phyloP scores from a whole-genome alignment of 1,140 invertebrate species.

The Parasteatoda tepidariorum region DNA sequence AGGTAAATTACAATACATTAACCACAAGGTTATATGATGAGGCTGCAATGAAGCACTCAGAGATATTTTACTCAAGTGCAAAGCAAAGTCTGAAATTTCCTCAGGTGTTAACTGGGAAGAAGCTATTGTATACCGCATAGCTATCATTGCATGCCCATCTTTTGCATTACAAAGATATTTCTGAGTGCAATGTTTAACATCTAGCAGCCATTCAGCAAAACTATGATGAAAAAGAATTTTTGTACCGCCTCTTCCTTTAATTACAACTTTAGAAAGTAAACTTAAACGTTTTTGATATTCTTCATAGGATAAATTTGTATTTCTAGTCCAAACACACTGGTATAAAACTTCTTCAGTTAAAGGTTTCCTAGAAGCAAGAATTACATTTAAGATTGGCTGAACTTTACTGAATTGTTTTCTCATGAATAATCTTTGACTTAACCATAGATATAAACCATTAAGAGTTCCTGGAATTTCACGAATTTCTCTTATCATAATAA shows the following conservation, averaged over 20 bases:
- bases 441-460: slow-evolving; percentile 94
- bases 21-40: slow-evolving; percentile 69
- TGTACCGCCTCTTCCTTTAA: slow-evolving; percentile 73
- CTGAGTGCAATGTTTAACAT: slow-evolving; percentile 96
- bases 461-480: slow-evolving; percentile 93
- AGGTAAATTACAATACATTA: slow-evolving; percentile 70
- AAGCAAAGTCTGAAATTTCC: slow-evolving; percentile 73
- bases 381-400: slow-evolving; percentile 83
- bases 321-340: slow-evolving; percentile 83
- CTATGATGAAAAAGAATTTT: slow-evolving; percentile 88
- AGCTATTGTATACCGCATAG: slow-evolving; percentile 78
- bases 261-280: slow-evolving; percentile 80
- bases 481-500: slow-evolving; percentile 86
- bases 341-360: slow-evolving; percentile 83
- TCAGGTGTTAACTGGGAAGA: slow-evolving; percentile 71
- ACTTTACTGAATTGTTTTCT: slow-evolving; percentile 90
- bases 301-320: slow-evolving; percentile 81
- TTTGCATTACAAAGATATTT: slow-evolving; percentile 89
- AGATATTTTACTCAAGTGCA: slow-evolving; percentile 71
- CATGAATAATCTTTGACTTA: slow-evolving; percentile 91
- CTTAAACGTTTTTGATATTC: slow-evolving; percentile 87
- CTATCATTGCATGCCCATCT: slow-evolving; percentile 89
- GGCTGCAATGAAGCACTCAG: slow-evolving; percentile 68
- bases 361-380: slow-evolving; percentile 86
- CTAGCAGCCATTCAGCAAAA: slow-evolving; percentile 92